Conservation (phyloP, 2,113 vertebrate genomes). For the Lanius ludovicianus region DNA sequence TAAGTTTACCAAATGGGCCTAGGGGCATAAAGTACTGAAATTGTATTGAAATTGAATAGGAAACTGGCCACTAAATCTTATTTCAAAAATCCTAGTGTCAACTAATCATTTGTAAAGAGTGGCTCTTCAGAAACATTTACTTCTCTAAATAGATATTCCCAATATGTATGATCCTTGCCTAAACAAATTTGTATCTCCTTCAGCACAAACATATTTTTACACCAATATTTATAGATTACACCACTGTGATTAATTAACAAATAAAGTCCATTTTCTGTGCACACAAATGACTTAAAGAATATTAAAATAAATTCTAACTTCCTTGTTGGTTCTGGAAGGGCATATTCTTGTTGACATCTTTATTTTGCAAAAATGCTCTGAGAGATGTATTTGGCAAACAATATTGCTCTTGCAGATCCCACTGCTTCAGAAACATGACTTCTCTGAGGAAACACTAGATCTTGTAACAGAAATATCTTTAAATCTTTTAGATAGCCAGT, state of each 20-base stretch:
- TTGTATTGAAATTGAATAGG: neutral
- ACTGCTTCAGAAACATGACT: slow-evolving; percentile 73
- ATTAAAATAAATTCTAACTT: neutral
- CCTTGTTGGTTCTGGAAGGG: neutral
- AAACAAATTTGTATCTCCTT: slow-evolving; percentile 17
- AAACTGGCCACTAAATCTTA: neutral
- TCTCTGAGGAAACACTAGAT: slow-evolving; percentile 81
- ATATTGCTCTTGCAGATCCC: slow-evolving; percentile 67
- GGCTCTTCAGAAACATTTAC: neutral
- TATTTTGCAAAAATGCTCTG: slow-evolving; percentile 44
- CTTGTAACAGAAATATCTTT: slow-evolving; percentile 86
- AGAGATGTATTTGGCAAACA: slow-evolving; percentile 64
- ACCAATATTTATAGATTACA: neutral
- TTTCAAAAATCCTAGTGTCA: slow-evolving; percentile 8
- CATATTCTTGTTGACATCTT: slow-evolving; percentile 53
- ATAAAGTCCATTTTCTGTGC: neutral
- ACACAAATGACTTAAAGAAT: neutral
- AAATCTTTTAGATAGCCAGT: slow-evolving; percentile 85
- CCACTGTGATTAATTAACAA: neutral
- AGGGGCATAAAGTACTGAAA: neutral
- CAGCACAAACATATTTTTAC: neutral
- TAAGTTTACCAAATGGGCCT: neutral
- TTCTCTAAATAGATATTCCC: neutral
- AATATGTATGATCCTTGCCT: neutral
- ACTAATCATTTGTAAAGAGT: neutral